Conservation (phyloP, 2,113 vertebrate species). For the Panthera leo region DNA sequence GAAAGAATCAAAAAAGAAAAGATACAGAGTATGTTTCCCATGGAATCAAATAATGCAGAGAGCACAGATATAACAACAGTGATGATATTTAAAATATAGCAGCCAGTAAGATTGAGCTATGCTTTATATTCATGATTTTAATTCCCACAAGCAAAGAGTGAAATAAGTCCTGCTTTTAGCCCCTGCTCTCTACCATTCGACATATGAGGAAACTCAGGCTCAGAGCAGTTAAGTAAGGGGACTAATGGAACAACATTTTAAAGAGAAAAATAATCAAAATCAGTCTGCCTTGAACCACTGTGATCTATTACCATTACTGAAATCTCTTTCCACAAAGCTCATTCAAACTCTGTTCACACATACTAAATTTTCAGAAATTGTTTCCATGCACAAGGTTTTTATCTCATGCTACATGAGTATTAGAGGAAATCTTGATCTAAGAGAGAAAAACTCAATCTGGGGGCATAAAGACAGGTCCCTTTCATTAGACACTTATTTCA, state of each 20-base stretch:
- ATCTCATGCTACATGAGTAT: neutral
- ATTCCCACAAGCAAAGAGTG: neutral
- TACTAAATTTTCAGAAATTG: neutral
- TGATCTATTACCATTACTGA: neutral
- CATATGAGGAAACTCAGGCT: neutral
- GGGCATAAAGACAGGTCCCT: neutral
- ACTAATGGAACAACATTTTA: neutral
- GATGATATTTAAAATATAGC: neutral
- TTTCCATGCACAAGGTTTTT: neutral
- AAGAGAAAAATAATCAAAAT: neutral
- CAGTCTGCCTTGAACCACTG: neutral
- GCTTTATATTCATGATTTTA: neutral
- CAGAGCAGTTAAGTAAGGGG: neutral
- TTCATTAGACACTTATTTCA: slow-evolving; percentile 23
- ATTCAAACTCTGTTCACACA: neutral
- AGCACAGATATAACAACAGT: neutral
- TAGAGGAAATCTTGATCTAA: neutral
- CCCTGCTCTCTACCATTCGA: neutral
- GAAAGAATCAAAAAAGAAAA: neutral
- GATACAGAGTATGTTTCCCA: neutral
- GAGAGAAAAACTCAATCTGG: neutral
- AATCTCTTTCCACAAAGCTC: neutral
- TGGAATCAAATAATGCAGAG: neutral
- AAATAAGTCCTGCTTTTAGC: neutral
- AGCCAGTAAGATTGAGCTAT: neutral